Conservation (phyloP, 2,888 invertebrate genomes). For the Cyclophora punctaria region DNA sequence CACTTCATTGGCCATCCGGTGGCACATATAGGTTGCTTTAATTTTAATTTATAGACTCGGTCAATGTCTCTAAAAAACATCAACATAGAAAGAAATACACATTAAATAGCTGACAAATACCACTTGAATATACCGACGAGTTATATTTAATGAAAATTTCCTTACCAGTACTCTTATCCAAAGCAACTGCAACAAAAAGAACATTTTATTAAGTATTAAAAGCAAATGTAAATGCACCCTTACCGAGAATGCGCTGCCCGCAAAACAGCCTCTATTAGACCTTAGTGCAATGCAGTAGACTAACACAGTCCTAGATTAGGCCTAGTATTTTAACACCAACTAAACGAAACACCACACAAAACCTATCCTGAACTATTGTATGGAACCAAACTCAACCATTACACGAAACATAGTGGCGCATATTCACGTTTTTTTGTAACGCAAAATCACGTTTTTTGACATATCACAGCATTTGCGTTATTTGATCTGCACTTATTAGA, state of each 20-base stretch:
- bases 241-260: conserved; percentile 42
- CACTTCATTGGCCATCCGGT: too few species aligned
- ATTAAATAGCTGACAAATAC: too few species aligned
- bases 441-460: conserved; percentile 18
- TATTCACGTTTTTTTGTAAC: conserved; percentile 9
- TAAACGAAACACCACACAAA: conserved; percentile 1
- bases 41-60: too few species aligned
- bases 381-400: background rate
- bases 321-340: background rate
- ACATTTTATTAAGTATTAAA: background rate
- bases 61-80: too few species aligned
- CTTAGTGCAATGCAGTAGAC: conserved; percentile 34
- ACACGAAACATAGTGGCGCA: conserved; percentile 3
- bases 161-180: too few species aligned
- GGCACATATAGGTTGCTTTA: too few species aligned
- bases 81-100: too few species aligned
- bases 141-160: too few species aligned
- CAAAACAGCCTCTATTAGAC: conserved; percentile 47
- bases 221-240: conserved; percentile 50
- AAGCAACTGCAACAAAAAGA: conserved; percentile 7
- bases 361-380: background rate
- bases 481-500: conserved; percentile 58
- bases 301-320: conserved; percentile 32
- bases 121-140: too few species aligned
- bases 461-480: conserved; percentile 27